Evolutionary conservation across 2,797 vertebrate species (phyloP).

Genomic region (Oophaga sylvatica): DNA sequence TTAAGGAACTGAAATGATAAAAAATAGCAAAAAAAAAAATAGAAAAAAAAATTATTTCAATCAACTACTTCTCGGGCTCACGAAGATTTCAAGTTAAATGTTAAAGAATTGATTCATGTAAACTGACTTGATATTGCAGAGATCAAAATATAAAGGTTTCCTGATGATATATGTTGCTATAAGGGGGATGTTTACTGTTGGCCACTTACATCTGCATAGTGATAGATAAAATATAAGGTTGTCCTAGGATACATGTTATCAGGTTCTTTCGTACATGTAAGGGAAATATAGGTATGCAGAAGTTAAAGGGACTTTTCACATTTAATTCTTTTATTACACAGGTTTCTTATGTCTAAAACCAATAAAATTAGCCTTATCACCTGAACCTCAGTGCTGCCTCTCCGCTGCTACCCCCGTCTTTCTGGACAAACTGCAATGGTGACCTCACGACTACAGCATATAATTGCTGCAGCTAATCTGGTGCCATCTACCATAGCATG

Average conservation of each 20-base stretch:
- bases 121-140: no score
- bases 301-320: no score
- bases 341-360: no score
- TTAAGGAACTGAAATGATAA: background rate
- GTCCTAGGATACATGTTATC: background rate
- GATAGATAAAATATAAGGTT: background rate
- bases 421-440: no score
- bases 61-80: constrained; percentile 15
- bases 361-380: no score
- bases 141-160: background rate
- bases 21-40: background rate
- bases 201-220: background rate
- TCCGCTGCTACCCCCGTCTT: no score
- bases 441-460: no score
- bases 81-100: background rate
- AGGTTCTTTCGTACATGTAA: background rate
- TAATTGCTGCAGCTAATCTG: no score
- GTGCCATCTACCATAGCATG: no score
- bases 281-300: background rate
- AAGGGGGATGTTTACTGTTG: background rate
- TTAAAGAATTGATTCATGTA: background rate
- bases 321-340: no score
- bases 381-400: no score
- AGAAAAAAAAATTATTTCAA: background rate
- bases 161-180: background rate